Evolutionary conservation across 2,113 vertebrate species (phyloP).

Genomic region (Albula goreensis): DNA sequence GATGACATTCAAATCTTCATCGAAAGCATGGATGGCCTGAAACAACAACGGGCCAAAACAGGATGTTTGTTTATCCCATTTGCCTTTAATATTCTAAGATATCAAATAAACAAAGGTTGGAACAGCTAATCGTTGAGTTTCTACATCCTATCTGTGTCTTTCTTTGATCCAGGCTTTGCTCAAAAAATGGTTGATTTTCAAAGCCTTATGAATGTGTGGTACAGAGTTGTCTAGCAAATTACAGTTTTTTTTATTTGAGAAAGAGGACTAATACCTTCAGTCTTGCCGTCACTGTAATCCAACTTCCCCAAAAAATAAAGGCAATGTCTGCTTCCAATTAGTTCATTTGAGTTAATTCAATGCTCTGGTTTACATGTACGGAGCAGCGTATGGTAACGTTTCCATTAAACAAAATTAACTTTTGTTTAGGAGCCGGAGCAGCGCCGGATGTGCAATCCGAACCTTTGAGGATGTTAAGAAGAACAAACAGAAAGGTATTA

Average conservation of each 20-base stretch:
- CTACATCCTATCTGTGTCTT: neutral
- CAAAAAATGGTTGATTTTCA: neutral
- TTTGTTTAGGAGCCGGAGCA: conserved; percentile 71
- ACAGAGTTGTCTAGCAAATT: conserved; percentile 44
- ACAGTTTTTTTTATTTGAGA: conserved; percentile 11
- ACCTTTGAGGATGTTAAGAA: conserved; percentile 72
- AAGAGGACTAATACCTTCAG: conserved; percentile 1
- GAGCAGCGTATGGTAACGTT: conserved; percentile 70
- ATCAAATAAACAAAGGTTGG: neutral
- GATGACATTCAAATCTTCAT: neutral
- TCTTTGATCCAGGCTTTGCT: neutral
- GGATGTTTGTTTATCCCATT: neutral
- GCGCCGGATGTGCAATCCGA: conserved; percentile 73
- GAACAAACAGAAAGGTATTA: conserved; percentile 72
- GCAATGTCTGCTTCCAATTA: conserved; percentile 77
- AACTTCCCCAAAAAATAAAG: conserved; percentile 52
- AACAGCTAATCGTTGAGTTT: neutral
- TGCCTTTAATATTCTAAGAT: neutral
- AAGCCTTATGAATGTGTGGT: neutral
- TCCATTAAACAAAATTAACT: conserved; percentile 76
- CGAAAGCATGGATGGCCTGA: neutral
- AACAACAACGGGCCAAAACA: neutral
- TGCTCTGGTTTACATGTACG: conserved; percentile 71
- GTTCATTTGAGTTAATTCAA: conserved; percentile 73
- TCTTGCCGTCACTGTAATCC: conserved; percentile 31